Evolutionary conservation across 1,140 invertebrate genomes (phyloP), one percentile per base, ranked within the genome.

Genomic region (Linepithema humile): DNA sequence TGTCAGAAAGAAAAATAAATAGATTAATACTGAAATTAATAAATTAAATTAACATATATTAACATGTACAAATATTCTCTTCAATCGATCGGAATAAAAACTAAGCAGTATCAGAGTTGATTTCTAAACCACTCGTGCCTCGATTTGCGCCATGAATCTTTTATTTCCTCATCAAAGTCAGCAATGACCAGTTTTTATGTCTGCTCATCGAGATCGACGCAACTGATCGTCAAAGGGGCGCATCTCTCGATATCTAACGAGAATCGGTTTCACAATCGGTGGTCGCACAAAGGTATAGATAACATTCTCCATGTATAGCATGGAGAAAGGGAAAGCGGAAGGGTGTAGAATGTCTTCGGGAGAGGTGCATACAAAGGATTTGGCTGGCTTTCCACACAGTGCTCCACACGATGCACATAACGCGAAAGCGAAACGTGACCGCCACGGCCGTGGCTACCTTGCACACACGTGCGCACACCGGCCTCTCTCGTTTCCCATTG

Each of bases 401-500:
- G 48, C 35, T 53, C 45, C 60, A 69, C 12, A 29, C 35, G 35
- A 20, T 32, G 50, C 75, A 57, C 64, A 78, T 17, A 40, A 23
- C 10, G 64, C 64, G 64, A 67, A 50, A 78, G 59, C 80, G 90
- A 91, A 92, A 92, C 91, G 91, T 92, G 91, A 92, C 91, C 91
- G 82, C 64, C 88, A 88, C 90, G 91, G 87, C 90, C 88, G 90
- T 87, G 85, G 83, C 88, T 88, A 87, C 87, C 83, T 82, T 85
- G 67, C 67, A 84, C 85, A 83, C 88, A 80, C 89, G 83, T 88
- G 85, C 83, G 74, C 38, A 45, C n/a, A 83, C 75, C 84, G 67
- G 88, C 83, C 87, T 84, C 90, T 92, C 91, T 90, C 90, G 91
- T 92, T 89, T 91, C 90, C n/a, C 89, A 92, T 92, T 92, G 91